These are phyloP conservation scores for Zaprionus obscuricornis DNA, from an alignment of 2,888 invertebrate species.

Conservation along the genomic window DNA sequence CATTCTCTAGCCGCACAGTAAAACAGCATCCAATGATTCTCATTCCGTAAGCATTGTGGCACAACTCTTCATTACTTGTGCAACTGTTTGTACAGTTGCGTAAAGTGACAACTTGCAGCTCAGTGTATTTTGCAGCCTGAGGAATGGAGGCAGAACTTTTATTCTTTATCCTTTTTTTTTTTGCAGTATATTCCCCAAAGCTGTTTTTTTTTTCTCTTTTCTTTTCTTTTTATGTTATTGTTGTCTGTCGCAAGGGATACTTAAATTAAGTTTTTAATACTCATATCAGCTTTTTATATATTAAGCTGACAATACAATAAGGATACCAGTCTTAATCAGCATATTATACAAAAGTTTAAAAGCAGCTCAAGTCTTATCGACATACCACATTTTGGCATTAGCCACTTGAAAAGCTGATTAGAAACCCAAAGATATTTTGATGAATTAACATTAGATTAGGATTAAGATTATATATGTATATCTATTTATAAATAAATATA, in stretches of 20 bases:
- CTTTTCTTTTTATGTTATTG: conserved; percentile 25
- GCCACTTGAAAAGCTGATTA: too few relatives aligned
- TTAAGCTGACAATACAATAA: too few relatives aligned
- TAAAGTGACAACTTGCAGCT: conserved; percentile 57
- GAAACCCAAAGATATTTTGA: too few relatives aligned
- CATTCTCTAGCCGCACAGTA: background rate
- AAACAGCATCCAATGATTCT: background rate
- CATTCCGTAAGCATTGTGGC: background rate
- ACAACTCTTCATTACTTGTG: conserved; percentile 56
- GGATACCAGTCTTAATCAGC: background rate
- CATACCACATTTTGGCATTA: too few relatives aligned
- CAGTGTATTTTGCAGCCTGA: conserved; percentile 15
- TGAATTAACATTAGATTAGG: too few relatives aligned
- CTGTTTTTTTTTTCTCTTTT: conserved; percentile 3
- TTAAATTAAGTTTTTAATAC: conserved; percentile 63
- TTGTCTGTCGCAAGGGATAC: conserved; percentile 45
- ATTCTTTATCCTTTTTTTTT: conserved; percentile 32
- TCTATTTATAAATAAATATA: too few relatives aligned
- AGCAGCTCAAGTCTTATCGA: too few relatives aligned
- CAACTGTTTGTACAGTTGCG: conserved; percentile 76
- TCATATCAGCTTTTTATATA: conserved; percentile 11
- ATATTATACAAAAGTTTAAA: background rate
- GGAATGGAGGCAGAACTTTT: conserved; percentile 6
- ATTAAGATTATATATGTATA: too few relatives aligned
- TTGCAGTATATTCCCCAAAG: conserved; percentile 20